Evolutionary conservation across 1,140 invertebrate species (phyloP).

Genomic region (Zaprionus kolodkinae): DNA sequence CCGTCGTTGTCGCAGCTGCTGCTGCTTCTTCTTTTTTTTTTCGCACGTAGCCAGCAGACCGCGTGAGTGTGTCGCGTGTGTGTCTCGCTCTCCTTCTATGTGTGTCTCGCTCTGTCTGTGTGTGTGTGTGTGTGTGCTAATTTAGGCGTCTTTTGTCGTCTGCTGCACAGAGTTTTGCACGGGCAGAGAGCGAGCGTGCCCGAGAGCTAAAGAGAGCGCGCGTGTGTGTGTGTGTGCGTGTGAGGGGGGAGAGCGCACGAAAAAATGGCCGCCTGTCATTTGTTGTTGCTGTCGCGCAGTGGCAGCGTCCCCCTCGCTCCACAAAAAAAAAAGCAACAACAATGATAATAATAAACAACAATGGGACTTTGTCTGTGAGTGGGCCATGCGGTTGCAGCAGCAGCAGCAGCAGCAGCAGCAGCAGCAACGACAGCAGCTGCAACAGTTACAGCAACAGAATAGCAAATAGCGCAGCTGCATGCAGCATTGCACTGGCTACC

Average conservation of each 20-base stretch:
- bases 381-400: conserved; percentile 57
- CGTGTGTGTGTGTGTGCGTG: conserved; percentile 20
- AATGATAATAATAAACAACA: conserved; percentile 64
- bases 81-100: conserved; percentile 3
- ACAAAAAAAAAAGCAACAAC: conserved; percentile 18
- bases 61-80: background rate
- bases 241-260: background rate
- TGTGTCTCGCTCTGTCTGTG: background rate
- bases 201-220: background rate
- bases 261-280: conserved; percentile 45
- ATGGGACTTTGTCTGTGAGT: conserved; percentile 60
- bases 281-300: conserved; percentile 41
- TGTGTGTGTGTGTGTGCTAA: conserved; percentile 57
- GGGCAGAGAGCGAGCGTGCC: conserved; percentile 3
- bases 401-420: conserved; percentile 33
- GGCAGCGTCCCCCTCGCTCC: conserved; percentile 18
- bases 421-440: conserved; percentile 38
- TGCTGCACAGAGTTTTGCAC: conserved; percentile 40
- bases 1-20: conserved; percentile 1
- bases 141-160: conserved; percentile 72
- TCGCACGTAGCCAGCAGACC: conserved; percentile 58
- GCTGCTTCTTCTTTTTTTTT: conserved; percentile 48
- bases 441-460: conserved; percentile 44
- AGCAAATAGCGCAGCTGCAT: conserved; percentile 44
- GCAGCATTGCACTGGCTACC: conserved; percentile 24